These are phyloP conservation scores for Adela reaumurella DNA, from an alignment of 2,888 invertebrate species.

Conservation along the genomic window DNA sequence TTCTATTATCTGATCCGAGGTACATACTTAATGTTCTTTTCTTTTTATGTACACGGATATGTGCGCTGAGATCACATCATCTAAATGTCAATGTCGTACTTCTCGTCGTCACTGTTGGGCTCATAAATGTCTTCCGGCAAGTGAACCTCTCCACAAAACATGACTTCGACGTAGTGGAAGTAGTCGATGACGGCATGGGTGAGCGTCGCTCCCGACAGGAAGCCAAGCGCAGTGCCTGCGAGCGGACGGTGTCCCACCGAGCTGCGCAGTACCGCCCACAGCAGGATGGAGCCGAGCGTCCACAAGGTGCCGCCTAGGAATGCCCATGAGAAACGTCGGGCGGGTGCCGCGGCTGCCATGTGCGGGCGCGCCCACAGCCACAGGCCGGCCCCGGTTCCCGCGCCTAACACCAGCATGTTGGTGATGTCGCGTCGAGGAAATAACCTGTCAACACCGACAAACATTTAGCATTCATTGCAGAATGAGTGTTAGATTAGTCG, in stretches of 20 bases:
- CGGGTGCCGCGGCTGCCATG: conserved; percentile 60
- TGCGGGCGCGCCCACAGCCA: conserved; percentile 82
- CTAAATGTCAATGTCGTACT: conserved; percentile 49
- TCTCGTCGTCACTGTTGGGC: conserved; percentile 52
- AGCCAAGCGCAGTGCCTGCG: conserved; percentile 64
- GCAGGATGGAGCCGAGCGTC: conserved; percentile 84
- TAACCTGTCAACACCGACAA: conserved; percentile 50
- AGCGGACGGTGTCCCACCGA: conserved; percentile 68
- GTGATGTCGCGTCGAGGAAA: conserved; percentile 74
- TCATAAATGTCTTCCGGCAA: conserved; percentile 38
- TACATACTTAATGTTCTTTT: too few relatives aligned
- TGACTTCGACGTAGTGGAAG: conserved; percentile 59
- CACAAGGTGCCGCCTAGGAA: conserved; percentile 76
- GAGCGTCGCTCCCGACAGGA: conserved; percentile 66
- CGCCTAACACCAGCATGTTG: conserved; percentile 75
- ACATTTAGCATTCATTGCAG: background rate
- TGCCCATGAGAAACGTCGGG: conserved; percentile 65
- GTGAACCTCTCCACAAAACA: conserved; percentile 52
- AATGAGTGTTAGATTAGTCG: too few relatives aligned
- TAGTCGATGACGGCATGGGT: conserved; percentile 63
- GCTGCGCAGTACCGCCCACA: conserved; percentile 84
- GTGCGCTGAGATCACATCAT: background rate
- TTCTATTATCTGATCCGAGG: too few relatives aligned
- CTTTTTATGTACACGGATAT: too few relatives aligned
- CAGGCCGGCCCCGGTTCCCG: conserved; percentile 77